Evolutionary conservation across 2,113 vertebrate genomes (phyloP).

Genomic region (Orcinus orca): DNA sequence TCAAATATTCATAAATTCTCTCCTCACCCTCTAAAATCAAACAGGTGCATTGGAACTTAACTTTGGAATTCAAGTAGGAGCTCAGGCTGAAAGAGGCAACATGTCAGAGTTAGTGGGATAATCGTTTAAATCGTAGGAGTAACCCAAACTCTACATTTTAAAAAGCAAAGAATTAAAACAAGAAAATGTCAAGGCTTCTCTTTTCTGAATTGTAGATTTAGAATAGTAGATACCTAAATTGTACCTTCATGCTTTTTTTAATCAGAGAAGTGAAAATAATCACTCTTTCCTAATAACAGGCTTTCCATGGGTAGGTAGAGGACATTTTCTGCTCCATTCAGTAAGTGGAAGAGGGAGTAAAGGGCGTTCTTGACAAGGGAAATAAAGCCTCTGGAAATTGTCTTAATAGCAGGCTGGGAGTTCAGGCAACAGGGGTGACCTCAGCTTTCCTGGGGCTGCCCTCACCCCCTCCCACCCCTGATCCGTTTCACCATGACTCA

Average conservation of each 20-base stretch:
- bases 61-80: rapidly evolving
- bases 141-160: no score
- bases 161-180: not conserved
- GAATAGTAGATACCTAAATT: not conserved
- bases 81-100: no score
- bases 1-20: not conserved
- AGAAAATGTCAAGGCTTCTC: not conserved
- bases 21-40: not conserved
- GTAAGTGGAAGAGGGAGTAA: not conserved
- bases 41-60: not conserved
- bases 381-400: not conserved
- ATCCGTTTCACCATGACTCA: not conserved
- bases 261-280: not conserved
- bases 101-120: rapidly evolving
- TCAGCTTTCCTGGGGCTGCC: rapidly evolving
- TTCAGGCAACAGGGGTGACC: not conserved
- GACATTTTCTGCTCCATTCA: not conserved
- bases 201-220: not conserved
- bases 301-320: rapidly evolving
- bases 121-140: not conserved
- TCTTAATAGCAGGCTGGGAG: not conserved
- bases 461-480: not conserved
- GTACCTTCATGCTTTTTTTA: not conserved
- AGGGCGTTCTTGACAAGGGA: rapidly evolving
- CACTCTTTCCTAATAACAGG: not conserved